Conservation (phyloP, 2,888 invertebrate species). For the Synanthedon andrenaeformis region DNA sequence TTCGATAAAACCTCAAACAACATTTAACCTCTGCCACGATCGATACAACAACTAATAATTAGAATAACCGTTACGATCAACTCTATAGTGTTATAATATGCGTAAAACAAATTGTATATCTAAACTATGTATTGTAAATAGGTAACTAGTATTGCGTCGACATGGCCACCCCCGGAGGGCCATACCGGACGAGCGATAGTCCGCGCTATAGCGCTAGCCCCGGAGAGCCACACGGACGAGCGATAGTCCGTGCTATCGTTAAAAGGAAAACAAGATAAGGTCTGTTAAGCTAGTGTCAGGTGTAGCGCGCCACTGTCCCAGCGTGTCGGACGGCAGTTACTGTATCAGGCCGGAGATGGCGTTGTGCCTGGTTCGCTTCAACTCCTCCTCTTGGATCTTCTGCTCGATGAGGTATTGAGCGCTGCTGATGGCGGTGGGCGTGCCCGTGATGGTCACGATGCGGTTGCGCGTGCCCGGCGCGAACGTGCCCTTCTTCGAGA, state of each 20-base stretch:
- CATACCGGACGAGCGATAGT: constrained; percentile 14
- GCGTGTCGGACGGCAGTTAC: constrained; percentile 39
- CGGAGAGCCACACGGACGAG: constrained; percentile 18
- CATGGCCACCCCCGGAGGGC: constrained; percentile 25
- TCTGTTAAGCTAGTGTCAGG: constrained; percentile 42
- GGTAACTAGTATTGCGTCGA: constrained; percentile 35
- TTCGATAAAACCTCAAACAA: constrained; percentile 34
- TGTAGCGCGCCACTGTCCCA: constrained; percentile 33
- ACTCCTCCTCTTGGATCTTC: constrained; percentile 95
- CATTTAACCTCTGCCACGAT: constrained; percentile 9
- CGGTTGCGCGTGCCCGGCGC: constrained; percentile 97
- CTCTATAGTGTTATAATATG: constrained; percentile 31
- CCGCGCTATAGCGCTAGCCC: constrained; percentile 10
- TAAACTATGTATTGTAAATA: constrained; percentile 50
- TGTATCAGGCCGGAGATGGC: constrained; percentile 80
- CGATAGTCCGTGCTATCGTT: constrained; percentile 21
- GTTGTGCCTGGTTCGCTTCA: constrained; percentile 93
- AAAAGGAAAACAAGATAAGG: constrained; percentile 36
- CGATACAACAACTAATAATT: constrained; percentile 32
- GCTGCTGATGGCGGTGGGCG: constrained; percentile 87
- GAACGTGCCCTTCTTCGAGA: constrained; percentile 98
- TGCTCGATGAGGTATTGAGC: constrained; percentile 97
- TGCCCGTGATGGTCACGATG: constrained; percentile 95
- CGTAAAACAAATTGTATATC: constrained; percentile 34
- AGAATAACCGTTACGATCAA: constrained; percentile 12